Evolutionary conservation across 2,797 vertebrate species (phyloP), one percentile per base, ranked within the genome.

Genomic region (Odontamblyopus rebecca): DNA sequence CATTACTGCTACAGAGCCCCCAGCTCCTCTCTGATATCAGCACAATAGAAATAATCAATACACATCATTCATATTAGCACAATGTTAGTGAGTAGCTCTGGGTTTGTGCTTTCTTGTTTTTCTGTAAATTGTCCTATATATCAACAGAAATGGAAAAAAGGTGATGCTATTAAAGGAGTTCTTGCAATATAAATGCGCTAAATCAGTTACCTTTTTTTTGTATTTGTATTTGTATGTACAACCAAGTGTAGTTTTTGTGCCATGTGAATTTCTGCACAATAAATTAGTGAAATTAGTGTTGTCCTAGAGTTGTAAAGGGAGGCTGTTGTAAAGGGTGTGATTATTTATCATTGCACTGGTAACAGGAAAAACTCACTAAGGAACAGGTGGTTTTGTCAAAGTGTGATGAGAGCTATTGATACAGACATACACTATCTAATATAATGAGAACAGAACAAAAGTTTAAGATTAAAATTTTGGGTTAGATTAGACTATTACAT

Each of bases 1-100:
- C 78, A 48, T 53, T 50, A 48, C 73, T 53, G 65, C 60, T 60
- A 62, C 57, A 54, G 57, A 67, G 71, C 73, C 19, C 2, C 50
- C 26, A n/a, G 51, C 38, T 71, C 69, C 62, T 51, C 11, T 53
- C 63, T 35, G 51, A 61, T 57, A 67, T 70, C 61, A 59, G 72
- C 26, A 69, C 23, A 44, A 54, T 19, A 67, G 18, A 30, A 67
- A 18, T 5, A 68, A 68, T 68, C 32, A 59, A 68, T 68, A 16
- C n/a, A 26, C 67, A 68, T 44, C 35, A 59, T 51, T 67, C 27
- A 53, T 5, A 66, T 51, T 51, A 66, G 16, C 8, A 29, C 27
- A 66, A 19, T 67, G 9, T n/a, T n/a, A n/a, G 35, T 38, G 61
- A 35, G 32, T 62, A 23, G 2, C n/a, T 41, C 38, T 48, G 5